phyloP scores from a whole-genome alignment of 2,113 vertebrate genomes.

The Hassar affinis region DNA sequence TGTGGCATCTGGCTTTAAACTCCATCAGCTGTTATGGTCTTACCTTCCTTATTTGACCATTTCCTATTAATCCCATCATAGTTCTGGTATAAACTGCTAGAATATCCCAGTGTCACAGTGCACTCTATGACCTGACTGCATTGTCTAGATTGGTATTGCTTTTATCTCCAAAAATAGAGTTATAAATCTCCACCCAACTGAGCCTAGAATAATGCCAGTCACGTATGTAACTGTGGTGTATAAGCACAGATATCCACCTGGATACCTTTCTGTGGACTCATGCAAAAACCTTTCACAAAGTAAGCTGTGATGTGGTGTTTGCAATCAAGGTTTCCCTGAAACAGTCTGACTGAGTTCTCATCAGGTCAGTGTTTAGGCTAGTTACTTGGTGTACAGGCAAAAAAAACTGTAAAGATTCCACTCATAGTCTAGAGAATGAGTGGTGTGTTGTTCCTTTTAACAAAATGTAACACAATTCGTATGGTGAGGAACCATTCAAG shows the following conservation, averaged over 20 bases:
- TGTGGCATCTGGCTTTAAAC: background rate
- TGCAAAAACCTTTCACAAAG: background rate
- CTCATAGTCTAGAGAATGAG: background rate
- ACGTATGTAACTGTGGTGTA: background rate
- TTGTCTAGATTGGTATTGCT: background rate
- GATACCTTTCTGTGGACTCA: background rate
- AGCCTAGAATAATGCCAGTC: background rate
- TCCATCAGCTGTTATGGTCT: conserved; percentile 8
- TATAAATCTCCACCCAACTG: background rate
- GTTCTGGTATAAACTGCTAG: background rate
- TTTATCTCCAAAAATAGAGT: background rate
- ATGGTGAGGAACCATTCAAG: background rate
- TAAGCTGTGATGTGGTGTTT: background rate
- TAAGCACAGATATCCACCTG: background rate
- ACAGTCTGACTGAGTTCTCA: background rate
- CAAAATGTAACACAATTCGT: too few relatives aligned
- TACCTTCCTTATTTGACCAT: background rate
- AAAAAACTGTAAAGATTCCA: background rate
- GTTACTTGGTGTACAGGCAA: background rate
- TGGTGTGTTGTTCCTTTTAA: background rate
- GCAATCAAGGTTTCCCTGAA: background rate
- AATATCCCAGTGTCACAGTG: background rate
- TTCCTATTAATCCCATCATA: background rate
- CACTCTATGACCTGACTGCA: background rate
- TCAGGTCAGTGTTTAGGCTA: background rate